These are phyloP conservation scores for Sylvicapra grimmia DNA, from an alignment of 2,113 vertebrate species.

Conservation along the genomic window DNA sequence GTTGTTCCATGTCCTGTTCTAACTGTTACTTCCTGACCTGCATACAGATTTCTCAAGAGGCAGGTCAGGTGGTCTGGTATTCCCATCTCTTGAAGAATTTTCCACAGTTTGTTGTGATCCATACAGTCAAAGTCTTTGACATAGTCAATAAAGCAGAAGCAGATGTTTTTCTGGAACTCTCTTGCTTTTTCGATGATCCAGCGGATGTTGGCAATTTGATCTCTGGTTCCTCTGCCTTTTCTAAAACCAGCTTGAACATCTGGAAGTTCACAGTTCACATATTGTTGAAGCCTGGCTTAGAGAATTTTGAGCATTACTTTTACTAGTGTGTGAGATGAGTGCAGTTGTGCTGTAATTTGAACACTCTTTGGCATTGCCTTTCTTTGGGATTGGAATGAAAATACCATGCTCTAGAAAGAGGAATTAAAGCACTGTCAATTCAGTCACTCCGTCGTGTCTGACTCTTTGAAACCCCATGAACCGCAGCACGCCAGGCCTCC, in stretches of 20 bases:
- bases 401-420: neutral
- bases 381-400: neutral
- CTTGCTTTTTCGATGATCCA: neutral
- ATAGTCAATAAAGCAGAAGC: neutral
- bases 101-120: neutral
- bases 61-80: neutral
- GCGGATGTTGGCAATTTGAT: neutral
- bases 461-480: too few relatives aligned
- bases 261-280: neutral
- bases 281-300: neutral
- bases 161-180: neutral
- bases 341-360: neutral
- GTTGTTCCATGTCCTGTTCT: neutral
- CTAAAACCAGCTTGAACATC: neutral
- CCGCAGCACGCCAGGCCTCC: rapidly evolving
- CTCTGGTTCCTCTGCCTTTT: neutral
- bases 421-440: neutral
- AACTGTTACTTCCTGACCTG: neutral
- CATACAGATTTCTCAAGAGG: neutral
- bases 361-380: neutral
- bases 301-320: neutral
- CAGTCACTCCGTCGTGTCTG: too few relatives aligned
- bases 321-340: neutral
- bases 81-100: neutral
- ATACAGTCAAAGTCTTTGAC: neutral